Evolutionary conservation across 2,888 invertebrate species (phyloP).

Genomic region (Tenodera sinensis): DNA sequence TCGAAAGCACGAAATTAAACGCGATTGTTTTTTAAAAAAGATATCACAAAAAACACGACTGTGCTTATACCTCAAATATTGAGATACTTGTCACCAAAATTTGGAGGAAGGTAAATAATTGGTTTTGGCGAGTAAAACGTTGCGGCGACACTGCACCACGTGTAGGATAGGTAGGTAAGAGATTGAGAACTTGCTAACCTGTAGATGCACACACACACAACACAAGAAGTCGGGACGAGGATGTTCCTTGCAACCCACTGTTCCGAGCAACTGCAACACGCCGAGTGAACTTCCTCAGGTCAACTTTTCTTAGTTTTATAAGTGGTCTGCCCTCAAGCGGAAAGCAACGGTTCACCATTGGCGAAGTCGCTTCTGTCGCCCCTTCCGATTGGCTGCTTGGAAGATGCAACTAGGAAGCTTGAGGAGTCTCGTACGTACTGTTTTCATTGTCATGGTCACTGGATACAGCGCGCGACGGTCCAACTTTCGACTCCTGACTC

Average conservation of each 20-base stretch:
- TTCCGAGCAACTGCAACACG: background rate
- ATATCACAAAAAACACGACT: too few relatives aligned
- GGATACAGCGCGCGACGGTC: background rate
- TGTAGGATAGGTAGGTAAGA: too few relatives aligned
- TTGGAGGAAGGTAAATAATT: too few relatives aligned
- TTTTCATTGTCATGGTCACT: constrained; percentile 27
- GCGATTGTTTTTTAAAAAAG: too few relatives aligned
- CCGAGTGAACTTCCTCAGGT: background rate
- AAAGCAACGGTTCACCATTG: constrained; percentile 21
- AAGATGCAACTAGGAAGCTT: constrained; percentile 7
- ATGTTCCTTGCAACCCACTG: background rate
- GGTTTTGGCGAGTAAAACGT: too few relatives aligned
- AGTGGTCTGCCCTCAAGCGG: constrained; percentile 20
- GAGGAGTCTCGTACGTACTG: constrained; percentile 5
- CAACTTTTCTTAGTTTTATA: constrained; percentile 22
- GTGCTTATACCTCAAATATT: too few relatives aligned
- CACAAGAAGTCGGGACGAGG: background rate
- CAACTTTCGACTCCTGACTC: background rate
- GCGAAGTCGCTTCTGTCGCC: constrained; percentile 12
- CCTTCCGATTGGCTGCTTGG: background rate
- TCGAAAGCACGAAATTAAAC: too few relatives aligned
- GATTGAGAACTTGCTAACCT: too few relatives aligned
- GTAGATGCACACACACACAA: background rate
- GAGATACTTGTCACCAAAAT: too few relatives aligned
- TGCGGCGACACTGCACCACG: too few relatives aligned